These are phyloP conservation scores for Corythucha ciliata DNA, from an alignment of 2,888 invertebrate species.

Conservation along the genomic window DNA sequence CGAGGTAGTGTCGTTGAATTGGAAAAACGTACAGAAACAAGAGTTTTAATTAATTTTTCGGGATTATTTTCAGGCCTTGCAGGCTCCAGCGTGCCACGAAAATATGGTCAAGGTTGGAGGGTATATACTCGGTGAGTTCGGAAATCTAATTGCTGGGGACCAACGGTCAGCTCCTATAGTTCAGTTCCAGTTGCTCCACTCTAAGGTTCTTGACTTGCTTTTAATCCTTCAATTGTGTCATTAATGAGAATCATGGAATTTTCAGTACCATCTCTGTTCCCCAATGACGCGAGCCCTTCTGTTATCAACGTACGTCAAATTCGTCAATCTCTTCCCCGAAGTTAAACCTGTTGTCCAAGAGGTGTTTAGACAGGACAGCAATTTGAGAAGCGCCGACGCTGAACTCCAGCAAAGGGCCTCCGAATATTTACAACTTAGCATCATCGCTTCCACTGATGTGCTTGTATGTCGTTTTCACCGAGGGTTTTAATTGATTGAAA, in stretches of 20 bases:
- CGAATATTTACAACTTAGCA: constrained; percentile 93
- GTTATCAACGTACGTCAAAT: constrained; percentile 97
- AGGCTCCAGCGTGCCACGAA: constrained; percentile 98
- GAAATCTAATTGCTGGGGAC: constrained; percentile 98
- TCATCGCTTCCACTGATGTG: constrained; percentile 93
- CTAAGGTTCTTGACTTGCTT: constrained; percentile 52
- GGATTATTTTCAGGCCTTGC: constrained; percentile 57
- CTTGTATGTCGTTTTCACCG: constrained; percentile 47
- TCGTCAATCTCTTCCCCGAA: constrained; percentile 98
- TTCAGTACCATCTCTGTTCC: constrained; percentile 86
- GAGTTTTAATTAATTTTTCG: constrained; percentile 4
- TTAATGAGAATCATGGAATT: constrained; percentile 24
- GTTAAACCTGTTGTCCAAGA: constrained; percentile 93
- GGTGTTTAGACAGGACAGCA: constrained; percentile 88
- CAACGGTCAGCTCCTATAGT: constrained; percentile 92
- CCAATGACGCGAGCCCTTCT: constrained; percentile 93
- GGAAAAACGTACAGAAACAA: neutral
- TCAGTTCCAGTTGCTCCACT: constrained; percentile 96
- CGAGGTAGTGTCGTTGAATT: constrained; percentile 51
- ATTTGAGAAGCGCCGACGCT: constrained; percentile 93
- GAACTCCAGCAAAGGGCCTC: constrained; percentile 97
- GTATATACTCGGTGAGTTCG: constrained; percentile 98
- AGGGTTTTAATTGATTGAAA: neutral
- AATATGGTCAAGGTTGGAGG: constrained; percentile 99
- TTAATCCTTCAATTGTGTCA: neutral